A percentile compares a stretch with the other conserved stretches of the same genome.
These are phyloP conservation scores for Diorhabda sublineata DNA, from an alignment of 1,140 invertebrate species.

Conservation along the genomic window DNA sequence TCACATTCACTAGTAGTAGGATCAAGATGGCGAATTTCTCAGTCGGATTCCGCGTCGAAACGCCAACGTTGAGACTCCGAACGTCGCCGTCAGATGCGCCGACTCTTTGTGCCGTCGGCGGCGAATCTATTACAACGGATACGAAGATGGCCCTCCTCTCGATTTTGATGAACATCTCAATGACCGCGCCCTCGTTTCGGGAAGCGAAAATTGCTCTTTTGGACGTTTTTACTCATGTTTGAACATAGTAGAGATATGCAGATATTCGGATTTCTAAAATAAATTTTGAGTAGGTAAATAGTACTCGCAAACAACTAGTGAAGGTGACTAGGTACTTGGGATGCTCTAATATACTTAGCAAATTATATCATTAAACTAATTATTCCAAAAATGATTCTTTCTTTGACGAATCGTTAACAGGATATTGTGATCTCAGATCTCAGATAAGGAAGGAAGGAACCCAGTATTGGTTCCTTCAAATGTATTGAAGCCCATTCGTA, in stretches of 20 bases:
- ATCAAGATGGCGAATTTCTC: conserved; percentile 39
- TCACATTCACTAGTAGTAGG: neutral
- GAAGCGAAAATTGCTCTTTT: conserved; percentile 43
- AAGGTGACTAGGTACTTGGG: too few relatives aligned
- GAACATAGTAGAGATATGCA: neutral
- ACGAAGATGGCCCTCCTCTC: conserved; percentile 44
- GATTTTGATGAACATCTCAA: conserved; percentile 47
- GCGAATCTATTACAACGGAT: conserved; percentile 40
- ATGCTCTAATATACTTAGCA: too few relatives aligned
- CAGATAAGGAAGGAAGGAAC: too few relatives aligned
- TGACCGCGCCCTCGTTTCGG: conserved; percentile 46
- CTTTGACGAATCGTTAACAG: too few relatives aligned
- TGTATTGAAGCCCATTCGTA: too few relatives aligned
- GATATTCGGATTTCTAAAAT: too few relatives aligned
- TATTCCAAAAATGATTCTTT: too few relatives aligned
- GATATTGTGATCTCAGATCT: too few relatives aligned
- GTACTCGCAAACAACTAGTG: too few relatives aligned
- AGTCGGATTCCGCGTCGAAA: conserved; percentile 22
- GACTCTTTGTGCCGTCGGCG: conserved; percentile 29
- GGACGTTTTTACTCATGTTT: neutral
- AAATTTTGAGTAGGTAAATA: too few relatives aligned
- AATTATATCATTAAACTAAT: too few relatives aligned
- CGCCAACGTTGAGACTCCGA: conserved; percentile 36
- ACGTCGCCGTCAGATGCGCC: conserved; percentile 32
- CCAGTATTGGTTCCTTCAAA: too few relatives aligned